A percentile compares a stretch with the other conserved stretches of the same genome.
Conservation (phyloP, 2,797 vertebrate species). For the Malurus leucopterus region DNA sequence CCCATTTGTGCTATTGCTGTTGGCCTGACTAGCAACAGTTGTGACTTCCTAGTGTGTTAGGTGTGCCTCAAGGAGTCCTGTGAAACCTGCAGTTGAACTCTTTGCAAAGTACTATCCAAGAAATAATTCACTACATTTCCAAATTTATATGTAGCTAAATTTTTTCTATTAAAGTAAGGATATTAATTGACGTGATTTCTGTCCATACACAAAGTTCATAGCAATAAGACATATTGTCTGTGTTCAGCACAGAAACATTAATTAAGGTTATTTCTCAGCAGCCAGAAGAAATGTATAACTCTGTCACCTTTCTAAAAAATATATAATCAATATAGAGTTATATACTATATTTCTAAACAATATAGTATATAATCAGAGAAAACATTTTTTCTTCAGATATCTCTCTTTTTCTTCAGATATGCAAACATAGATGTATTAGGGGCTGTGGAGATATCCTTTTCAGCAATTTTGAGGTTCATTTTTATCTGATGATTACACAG, state of each 20-base stretch:
- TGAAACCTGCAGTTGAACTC: not conserved
- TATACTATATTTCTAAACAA: not conserved
- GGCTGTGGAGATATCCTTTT: not conserved
- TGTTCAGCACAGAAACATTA: not conserved
- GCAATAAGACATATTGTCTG: not conserved
- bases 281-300: not conserved
- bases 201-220: not conserved
- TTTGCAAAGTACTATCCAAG: not conserved
- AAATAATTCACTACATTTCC: not conserved
- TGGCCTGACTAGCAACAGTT: not conserved
- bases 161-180: not conserved
- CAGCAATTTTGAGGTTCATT: not conserved
- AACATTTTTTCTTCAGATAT: not conserved
- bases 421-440: not conserved
- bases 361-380: not conserved
- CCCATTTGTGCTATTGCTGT: not conserved
- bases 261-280: not conserved
- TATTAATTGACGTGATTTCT: not conserved
- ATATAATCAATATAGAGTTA: not conserved
- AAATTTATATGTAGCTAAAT: not conserved
- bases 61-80: not conserved
- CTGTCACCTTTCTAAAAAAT: not conserved
- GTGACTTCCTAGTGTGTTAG: not conserved
- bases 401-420: not conserved
- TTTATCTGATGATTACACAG: not conserved